A percentile compares a stretch with the other conserved stretches of the same genome.
phyloP scores from a whole-genome alignment of 2,888 invertebrate species.

The Epistrophe grossulariae region DNA sequence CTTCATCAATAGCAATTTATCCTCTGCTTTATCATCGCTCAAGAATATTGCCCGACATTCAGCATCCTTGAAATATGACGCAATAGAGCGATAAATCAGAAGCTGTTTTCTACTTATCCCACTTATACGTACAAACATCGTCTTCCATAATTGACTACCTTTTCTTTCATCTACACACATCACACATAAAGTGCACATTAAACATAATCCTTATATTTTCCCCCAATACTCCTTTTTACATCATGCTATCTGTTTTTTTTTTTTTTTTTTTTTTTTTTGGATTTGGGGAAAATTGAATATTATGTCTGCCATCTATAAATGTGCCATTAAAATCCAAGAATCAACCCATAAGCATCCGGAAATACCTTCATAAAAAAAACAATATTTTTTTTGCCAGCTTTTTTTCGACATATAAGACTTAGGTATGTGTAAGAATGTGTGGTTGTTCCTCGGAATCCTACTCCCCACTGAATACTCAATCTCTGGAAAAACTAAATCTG shows the following conservation, averaged over 20 bases:
- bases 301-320: slow-evolving; percentile 44
- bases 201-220: slow-evolving; percentile 15
- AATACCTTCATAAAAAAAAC: slow-evolving; percentile 40
- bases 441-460: not conserved
- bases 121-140: slow-evolving; percentile 53
- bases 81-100: slow-evolving; percentile 71
- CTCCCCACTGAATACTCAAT: not conserved
- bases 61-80: slow-evolving; percentile 48
- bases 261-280: not conserved
- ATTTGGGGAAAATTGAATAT: slow-evolving; percentile 48
- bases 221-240: not conserved
- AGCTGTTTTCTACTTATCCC: slow-evolving; percentile 55
- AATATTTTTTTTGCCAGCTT: slow-evolving; percentile 5
- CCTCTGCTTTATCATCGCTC: slow-evolving; percentile 31
- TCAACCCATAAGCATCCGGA: slow-evolving; percentile 35
- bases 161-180: slow-evolving; percentile 17
- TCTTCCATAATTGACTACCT: slow-evolving; percentile 61
- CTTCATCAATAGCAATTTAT: slow-evolving; percentile 45
- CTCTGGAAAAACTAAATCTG: not conserved
- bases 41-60: slow-evolving; percentile 17
- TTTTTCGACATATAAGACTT: not conserved
- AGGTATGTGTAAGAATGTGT: not conserved
- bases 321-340: slow-evolving; percentile 58
- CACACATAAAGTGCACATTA: slow-evolving; percentile 51
- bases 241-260: not conserved